A percentile compares a stretch with the other conserved stretches of the same genome.
Evolutionary conservation across 1,140 invertebrate species (phyloP).

Genomic region (Kradibia gibbosae): DNA sequence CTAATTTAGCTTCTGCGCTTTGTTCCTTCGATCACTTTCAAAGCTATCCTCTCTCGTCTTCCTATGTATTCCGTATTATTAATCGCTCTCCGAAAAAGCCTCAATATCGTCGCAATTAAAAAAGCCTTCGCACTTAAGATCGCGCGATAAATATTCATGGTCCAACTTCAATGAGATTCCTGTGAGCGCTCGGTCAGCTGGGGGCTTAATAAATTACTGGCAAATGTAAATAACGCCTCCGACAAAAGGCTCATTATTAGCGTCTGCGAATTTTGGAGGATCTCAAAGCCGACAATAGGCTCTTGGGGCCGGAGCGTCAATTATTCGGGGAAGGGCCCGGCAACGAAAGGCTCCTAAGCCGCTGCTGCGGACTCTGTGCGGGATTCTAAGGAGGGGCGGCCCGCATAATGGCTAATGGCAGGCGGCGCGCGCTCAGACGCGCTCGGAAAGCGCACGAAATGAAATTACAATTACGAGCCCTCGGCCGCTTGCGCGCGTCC

Average conservation of each 20-base stretch:
- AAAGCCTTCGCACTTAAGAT: background rate
- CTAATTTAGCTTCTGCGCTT: background rate
- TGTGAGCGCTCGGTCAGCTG: background rate
- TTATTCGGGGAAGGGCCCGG: no score
- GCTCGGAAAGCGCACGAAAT: slow-evolving; percentile 16
- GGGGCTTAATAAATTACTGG: background rate
- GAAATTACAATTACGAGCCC: slow-evolving; percentile 18
- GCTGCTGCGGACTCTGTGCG: no score
- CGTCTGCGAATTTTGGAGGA: background rate
- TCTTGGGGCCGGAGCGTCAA: no score
- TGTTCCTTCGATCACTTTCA: slow-evolving; percentile 1
- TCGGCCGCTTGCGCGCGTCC: background rate
- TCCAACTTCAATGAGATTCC: no score
- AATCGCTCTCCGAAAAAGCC: background rate
- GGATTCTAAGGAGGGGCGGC: no score
- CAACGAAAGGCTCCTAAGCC: no score
- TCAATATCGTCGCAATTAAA: background rate
- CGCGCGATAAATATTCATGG: no score
- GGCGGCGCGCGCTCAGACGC: background rate
- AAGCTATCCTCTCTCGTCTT: slow-evolving; percentile 6
- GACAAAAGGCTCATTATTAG: background rate
- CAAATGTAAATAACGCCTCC: background rate
- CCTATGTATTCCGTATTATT: background rate
- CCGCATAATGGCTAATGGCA: background rate
- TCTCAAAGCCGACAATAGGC: background rate